These are phyloP conservation scores for Trichacis sp. DNA, from an alignment of 2,888 invertebrate species.

Conservation along the genomic window DNA sequence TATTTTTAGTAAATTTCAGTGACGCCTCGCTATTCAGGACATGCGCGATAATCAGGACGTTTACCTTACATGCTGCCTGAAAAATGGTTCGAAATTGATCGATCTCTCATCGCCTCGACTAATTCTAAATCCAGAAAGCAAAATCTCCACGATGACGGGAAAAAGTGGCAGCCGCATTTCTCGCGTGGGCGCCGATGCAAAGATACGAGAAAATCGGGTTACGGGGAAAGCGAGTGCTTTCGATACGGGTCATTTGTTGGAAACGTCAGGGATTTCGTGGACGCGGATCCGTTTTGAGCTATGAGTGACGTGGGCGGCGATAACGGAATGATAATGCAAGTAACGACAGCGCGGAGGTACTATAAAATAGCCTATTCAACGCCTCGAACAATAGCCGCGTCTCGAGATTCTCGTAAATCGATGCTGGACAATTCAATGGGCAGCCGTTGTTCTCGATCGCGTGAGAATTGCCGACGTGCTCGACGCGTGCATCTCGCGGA, in stretches of 20 bases:
- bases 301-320: background rate
- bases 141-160: too few relatives aligned
- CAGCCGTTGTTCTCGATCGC: slow-evolving; percentile 4
- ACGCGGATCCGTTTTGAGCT: background rate
- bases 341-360: slow-evolving; percentile 39
- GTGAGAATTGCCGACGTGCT: background rate
- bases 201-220: slow-evolving; percentile 1
- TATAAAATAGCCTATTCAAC: slow-evolving; percentile 19
- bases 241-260: background rate
- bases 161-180: too few relatives aligned
- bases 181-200: slow-evolving; percentile 3
- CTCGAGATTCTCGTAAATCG: slow-evolving; percentile 21
- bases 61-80: too few relatives aligned
- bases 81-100: too few relatives aligned
- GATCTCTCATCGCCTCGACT: too few relatives aligned
- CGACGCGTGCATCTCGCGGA: background rate
- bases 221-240: background rate
- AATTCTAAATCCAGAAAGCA: too few relatives aligned
- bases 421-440: slow-evolving; percentile 29
- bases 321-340: slow-evolving; percentile 1
- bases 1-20: too few relatives aligned
- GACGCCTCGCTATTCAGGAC: too few relatives aligned
- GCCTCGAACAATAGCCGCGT: slow-evolving; percentile 16
- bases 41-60: too few relatives aligned
- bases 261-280: background rate